phyloP scores from a whole-genome alignment of 2,113 vertebrate genomes.

The Glaucomys volans region DNA sequence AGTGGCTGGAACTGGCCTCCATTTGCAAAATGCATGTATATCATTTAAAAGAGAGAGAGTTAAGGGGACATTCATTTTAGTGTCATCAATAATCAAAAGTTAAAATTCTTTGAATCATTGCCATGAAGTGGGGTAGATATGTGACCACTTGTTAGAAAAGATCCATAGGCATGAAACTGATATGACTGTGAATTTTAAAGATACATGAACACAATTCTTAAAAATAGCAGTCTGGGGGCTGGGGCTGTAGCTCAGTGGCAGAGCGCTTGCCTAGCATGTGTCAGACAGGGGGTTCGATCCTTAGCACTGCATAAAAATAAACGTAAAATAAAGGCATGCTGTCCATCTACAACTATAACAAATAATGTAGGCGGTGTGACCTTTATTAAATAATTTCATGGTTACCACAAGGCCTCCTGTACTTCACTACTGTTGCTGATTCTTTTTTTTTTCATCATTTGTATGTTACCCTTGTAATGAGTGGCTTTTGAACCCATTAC shows the following conservation, averaged over 20 bases:
- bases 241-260: too few species aligned
- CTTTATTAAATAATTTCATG: conserved; percentile 29
- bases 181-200: conserved; percentile 58
- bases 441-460: neutral
- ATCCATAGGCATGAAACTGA: neutral
- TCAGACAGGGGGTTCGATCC: too few species aligned
- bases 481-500: conserved; percentile 14
- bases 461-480: neutral
- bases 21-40: conserved; percentile 13
- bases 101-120: conserved; percentile 59
- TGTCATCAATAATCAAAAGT: conserved; percentile 41
- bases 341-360: too few species aligned
- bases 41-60: conserved; percentile 53
- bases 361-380: neutral
- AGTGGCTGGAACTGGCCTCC: neutral
- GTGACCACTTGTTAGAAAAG: conserved; percentile 45
- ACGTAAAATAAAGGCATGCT: too few species aligned
- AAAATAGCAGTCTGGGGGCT: conserved; percentile 12
- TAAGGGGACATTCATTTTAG: conserved; percentile 49
- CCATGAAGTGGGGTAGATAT: neutral
- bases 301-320: too few species aligned
- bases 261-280: too few species aligned
- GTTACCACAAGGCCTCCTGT: neutral
- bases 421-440: neutral
- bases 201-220: conserved; percentile 16